Evolutionary conservation across 2,888 invertebrate genomes (phyloP), one percentile per base, ranked within the genome.

Genomic region (Aleiodes testaceus): DNA sequence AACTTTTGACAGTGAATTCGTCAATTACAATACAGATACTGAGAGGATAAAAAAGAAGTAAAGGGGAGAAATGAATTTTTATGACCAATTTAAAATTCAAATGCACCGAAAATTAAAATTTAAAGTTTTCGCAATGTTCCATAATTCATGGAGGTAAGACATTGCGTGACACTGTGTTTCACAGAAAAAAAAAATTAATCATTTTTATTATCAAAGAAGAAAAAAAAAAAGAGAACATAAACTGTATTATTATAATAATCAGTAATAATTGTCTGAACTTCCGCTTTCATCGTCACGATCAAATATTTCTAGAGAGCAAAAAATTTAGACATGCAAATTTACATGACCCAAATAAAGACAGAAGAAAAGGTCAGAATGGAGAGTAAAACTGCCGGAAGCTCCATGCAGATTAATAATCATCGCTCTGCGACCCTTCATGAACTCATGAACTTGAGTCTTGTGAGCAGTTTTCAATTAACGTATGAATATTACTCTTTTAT

Each of bases 341-440:
- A 30, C 36, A 9, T 30, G 14, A 26, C 55, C 30, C 14, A 55
- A 14, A 55, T 30, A 30, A 18, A 14, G 50, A 50, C 7, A 36
- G 55, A 18, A 14, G 50, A 20, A 36, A 36, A 20, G 16, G 50
- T 55, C 55, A 55, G 14, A 22, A 55, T 16, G 36, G 55, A 55
- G 55, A 55, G 55, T 55, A 55, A 55, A 55, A 55, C 55, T 55
- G 55, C 26, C 55, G 55, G 55, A 55, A 55, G 55, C 36, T 36
- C 11, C 36, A 36, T 36, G 36, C 36, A 36, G 9, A 36, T 36
- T 36, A 36, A 36, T 36, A 36, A 36, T 36, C 36, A 36, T 36
- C 5, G 11, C 36, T 9, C 0, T 36, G 9, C 36, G 36, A 36
- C 36, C 11, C 36, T 9, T 36, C 11, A 2, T 36, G 14, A 53